Base-by-base conservation (phyloP, 2,113 vertebrate species). In the Pao palembangensis region DNA sequence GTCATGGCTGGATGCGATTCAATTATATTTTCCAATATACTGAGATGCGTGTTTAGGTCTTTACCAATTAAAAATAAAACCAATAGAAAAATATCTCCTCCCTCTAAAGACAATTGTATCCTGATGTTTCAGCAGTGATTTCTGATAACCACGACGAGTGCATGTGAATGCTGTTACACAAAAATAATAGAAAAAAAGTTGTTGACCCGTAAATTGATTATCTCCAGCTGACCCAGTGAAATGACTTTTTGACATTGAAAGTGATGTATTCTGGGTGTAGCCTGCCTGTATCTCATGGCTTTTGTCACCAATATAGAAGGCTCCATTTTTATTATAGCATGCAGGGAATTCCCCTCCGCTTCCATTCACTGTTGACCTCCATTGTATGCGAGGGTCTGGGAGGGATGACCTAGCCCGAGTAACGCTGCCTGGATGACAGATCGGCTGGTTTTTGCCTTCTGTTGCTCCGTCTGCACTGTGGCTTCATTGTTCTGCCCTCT, bases 291-390 rank as follows among this genome's bases (percentile, higher is more conserved):
- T 80, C 68, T 75, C 50, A 76, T 70, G 71, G 67, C 71, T 75
- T 57, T 66, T 63, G 71, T 55, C 67, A 76, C 81, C 66, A 72
- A 79, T 89, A 80, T 80, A 85, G 75, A 79, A 73, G 69, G 69
- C 58, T 81, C 76, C 64, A 80, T 81, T 87, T 28, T 88, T 87
- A 84, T 86, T 80, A 74, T 69, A 74, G 77, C 78, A 80, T 64
- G 71, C 76, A 84, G 88, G 87, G 85, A 89, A 88, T 89, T 89
- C 83, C 88, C 85, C 78, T 61, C 64, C 68, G 82, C 85, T 85
- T 85, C 83, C 82, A 75, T 43, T 18, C 51, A 69, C 42, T 83
- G 71, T 87, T 89, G 85, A 87, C 86, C 85, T 89, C 74, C 72
- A 88, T 91, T 90, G 87, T 90, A 61, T 80, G 81, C 51, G 66